Evolutionary conservation across 2,113 vertebrate species (phyloP).

Genomic region (Phaethornis superciliosus): DNA sequence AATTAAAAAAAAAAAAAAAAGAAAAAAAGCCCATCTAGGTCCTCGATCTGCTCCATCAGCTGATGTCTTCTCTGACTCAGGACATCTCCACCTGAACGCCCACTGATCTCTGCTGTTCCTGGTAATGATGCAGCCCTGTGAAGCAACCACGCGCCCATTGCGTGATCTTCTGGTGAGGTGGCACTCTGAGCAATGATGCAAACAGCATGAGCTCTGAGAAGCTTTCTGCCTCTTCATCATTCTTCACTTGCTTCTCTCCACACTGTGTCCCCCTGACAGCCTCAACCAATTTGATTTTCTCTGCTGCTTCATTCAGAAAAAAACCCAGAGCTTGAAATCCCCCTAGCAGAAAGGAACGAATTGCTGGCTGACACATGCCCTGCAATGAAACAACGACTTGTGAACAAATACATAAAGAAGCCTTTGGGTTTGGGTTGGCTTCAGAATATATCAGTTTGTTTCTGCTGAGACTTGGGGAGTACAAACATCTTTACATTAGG

Average conservation of each 20-base stretch:
- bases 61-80: conserved; percentile 48
- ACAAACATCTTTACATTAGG: neutral
- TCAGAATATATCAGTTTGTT: neutral
- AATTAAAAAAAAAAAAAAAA: neutral
- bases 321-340: neutral
- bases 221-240: neutral
- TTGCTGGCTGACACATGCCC: neutral
- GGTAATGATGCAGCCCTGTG: conserved; percentile 38
- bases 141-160: neutral
- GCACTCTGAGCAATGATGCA: conserved; percentile 7
- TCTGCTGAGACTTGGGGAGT: neutral
- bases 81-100: conserved; percentile 54
- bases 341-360: neutral
- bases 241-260: neutral
- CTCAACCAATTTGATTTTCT: neutral
- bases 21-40: neutral
- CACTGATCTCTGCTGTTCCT: conserved; percentile 44
- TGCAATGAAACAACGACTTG: neutral
- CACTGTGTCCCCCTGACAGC: neutral
- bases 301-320: neutral
- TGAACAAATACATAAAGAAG: neutral
- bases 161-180: conserved; percentile 32
- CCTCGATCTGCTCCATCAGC: conserved; percentile 28
- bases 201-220: neutral
- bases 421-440: neutral